Evolutionary conservation across 2,797 vertebrate species (phyloP).

Genomic region (Okamejei kenojei): DNA sequence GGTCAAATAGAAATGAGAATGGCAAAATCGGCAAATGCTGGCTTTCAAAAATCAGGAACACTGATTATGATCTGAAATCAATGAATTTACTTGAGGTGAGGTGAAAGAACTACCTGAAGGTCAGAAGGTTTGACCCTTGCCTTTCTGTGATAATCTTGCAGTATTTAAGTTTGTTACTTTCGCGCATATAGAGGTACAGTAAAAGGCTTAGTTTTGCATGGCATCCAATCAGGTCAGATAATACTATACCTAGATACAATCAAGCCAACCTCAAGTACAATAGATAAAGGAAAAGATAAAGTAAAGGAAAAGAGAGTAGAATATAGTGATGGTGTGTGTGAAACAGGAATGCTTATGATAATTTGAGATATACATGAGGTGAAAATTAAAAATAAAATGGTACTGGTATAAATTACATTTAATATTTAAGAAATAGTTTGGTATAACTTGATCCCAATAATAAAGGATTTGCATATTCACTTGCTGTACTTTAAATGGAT

Average conservation of each 20-base stretch:
- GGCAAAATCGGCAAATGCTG: no score
- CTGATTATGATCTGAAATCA: no score
- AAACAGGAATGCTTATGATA: background rate
- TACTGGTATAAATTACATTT: background rate
- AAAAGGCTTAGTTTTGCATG: no score
- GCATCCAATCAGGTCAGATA: no score
- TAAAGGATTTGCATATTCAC: background rate
- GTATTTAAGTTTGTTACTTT: background rate
- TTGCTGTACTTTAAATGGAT: constrained; percentile 43
- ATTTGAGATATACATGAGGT: background rate
- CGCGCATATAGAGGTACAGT: no score
- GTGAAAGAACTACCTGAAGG: background rate
- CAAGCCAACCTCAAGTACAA: no score
- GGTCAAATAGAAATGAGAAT: no score
- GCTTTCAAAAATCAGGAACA: no score
- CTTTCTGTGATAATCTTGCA: background rate
- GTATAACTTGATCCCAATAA: background rate
- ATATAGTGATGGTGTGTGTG: background rate
- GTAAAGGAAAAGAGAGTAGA: no score
- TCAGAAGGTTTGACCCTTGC: background rate
- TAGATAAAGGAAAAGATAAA: no score
- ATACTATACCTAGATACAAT: no score
- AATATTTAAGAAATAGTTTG: background rate
- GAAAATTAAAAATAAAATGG: constrained; percentile 18
- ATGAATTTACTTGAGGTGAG: no score